Conservation (phyloP, 2,113 vertebrate genomes). For the Ictalurus punctatus region DNA sequence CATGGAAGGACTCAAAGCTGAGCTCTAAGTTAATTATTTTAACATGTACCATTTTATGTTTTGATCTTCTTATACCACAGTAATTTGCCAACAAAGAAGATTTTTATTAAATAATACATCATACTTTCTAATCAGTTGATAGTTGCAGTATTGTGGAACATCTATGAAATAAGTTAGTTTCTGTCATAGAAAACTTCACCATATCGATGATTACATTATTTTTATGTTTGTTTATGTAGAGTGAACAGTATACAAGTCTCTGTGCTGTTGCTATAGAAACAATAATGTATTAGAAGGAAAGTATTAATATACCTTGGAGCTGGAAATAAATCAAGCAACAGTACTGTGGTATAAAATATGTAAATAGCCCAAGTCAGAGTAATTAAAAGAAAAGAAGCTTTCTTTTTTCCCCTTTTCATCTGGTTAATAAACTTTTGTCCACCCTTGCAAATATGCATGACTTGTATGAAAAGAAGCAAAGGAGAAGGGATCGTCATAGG, state of each 20-base stretch:
- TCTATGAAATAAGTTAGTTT: background rate
- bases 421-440: background rate
- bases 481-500: background rate
- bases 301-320: background rate
- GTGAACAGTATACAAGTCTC: background rate
- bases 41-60: background rate
- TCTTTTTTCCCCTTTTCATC: background rate
- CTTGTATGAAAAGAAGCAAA: background rate
- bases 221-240: background rate
- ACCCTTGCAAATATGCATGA: background rate
- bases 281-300: background rate
- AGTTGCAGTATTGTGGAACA: background rate
- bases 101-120: background rate
- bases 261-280: background rate
- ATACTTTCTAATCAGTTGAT: background rate
- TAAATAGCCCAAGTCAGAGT: background rate
- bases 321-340: background rate
- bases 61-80: background rate
- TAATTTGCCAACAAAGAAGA: background rate
- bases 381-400: background rate
- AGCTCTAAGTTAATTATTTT: background rate
- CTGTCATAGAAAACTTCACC: background rate
- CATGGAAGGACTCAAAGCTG: background rate
- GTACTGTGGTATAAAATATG: background rate
- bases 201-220: background rate